Percentiles rank a stretch among this genome's conserved stretches.
Evolutionary conservation across 1,140 invertebrate species (phyloP).

Genomic region (Hypsibius dujardini): DNA sequence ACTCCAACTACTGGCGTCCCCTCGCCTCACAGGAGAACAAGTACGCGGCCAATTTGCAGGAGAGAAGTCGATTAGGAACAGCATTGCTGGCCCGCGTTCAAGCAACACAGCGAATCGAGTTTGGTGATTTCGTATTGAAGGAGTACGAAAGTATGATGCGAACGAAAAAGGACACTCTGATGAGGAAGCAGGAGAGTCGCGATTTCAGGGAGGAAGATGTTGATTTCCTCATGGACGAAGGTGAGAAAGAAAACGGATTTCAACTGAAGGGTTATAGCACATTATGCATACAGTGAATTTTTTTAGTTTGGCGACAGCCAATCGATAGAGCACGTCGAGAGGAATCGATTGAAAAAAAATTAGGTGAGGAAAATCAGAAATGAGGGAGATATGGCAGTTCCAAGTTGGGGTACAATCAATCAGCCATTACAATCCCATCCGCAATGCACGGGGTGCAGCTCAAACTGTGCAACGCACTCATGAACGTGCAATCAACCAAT

Average conservation of each 20-base stretch:
- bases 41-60: background rate
- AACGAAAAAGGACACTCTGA: background rate
- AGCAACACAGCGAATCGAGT: background rate
- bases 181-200: conserved; percentile 5
- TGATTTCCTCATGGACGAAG: conserved; percentile 13
- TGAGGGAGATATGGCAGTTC: too few species aligned
- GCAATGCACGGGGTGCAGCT: too few species aligned
- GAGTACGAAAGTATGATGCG: background rate
- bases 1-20: conserved; percentile 5
- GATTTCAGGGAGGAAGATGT: conserved; percentile 3
- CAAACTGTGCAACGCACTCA: too few species aligned
- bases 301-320: background rate
- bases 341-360: background rate
- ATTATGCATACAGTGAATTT: background rate
- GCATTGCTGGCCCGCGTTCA: background rate
- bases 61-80: background rate
- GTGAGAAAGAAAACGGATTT: background rate
- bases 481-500: too few species aligned
- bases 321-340: background rate
- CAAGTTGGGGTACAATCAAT: too few species aligned
- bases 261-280: too few species aligned
- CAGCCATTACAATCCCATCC: too few species aligned
- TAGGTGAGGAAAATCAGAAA: too few species aligned
- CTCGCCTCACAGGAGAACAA: background rate
- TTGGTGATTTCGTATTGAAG: background rate